A percentile compares a stretch with the other conserved stretches of the same genome.
Evolutionary conservation across 2,888 invertebrate genomes (phyloP).

Genomic region (Pyrochroa serraticornis): DNA sequence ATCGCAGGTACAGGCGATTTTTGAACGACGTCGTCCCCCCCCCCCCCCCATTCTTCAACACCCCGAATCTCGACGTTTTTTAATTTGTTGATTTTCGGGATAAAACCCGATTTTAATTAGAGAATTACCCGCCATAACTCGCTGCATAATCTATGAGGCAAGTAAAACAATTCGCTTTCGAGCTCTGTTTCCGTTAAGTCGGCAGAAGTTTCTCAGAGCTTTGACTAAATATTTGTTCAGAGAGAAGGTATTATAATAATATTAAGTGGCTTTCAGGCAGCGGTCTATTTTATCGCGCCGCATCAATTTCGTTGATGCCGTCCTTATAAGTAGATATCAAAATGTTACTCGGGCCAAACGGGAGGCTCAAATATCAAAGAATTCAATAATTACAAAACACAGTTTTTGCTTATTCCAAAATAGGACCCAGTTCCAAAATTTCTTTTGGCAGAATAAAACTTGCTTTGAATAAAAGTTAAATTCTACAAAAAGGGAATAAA

Average conservation of each 20-base stretch:
- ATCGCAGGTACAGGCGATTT: not conserved
- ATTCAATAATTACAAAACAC: too few species aligned
- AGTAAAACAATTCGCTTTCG: constrained; percentile 16
- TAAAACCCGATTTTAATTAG: constrained; percentile 9
- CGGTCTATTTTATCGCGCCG: constrained; percentile 24
- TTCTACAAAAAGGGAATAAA: too few species aligned
- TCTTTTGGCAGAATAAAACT: too few species aligned
- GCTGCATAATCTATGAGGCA: constrained; percentile 12
- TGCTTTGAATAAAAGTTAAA: too few species aligned
- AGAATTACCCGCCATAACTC: not conserved
- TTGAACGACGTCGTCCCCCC: not conserved
- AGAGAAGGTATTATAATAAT: constrained; percentile 41
- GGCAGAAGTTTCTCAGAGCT: constrained; percentile 35
- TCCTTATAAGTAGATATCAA: not conserved
- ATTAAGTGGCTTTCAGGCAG: constrained; percentile 35
- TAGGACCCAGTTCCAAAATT: too few species aligned
- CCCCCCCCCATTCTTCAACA: not conserved
- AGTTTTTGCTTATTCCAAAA: too few species aligned
- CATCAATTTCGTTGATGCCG: constrained; percentile 21
- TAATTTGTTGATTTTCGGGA: not conserved
- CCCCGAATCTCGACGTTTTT: not conserved
- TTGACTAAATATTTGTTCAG: constrained; percentile 39
- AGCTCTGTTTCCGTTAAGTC: constrained; percentile 36
- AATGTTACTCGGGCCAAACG: too few species aligned
- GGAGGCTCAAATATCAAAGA: too few species aligned